These are phyloP conservation scores for Anoplius nigerrimus DNA, from an alignment of 2,888 invertebrate genomes.

Conservation along the genomic window DNA sequence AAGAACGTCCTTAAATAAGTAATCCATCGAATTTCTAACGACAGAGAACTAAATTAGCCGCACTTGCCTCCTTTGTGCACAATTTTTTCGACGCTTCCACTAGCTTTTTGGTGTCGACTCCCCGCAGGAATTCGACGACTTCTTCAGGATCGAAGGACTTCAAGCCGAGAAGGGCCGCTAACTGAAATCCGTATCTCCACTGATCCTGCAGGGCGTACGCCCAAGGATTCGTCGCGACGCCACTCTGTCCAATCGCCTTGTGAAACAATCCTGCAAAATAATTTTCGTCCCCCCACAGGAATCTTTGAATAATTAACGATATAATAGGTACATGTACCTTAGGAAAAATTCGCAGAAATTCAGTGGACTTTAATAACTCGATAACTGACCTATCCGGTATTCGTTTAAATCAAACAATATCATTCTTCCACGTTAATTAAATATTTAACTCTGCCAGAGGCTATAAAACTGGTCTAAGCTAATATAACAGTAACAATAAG, in stretches of 20 bases:
- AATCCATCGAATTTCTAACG: background rate
- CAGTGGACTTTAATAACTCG: too few relatives aligned
- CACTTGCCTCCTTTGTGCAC: conserved; percentile 34
- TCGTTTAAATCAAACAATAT: too few relatives aligned
- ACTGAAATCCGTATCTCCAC: conserved; percentile 34
- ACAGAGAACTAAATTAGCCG: too few relatives aligned
- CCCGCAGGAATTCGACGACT: conserved; percentile 59
- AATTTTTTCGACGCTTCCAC: conserved; percentile 39
- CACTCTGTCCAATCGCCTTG: conserved; percentile 67
- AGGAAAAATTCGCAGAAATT: too few relatives aligned
- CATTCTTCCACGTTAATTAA: too few relatives aligned
- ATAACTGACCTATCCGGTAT: too few relatives aligned
- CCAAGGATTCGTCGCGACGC: conserved; percentile 58
- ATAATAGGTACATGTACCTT: too few relatives aligned
- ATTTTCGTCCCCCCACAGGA: background rate
- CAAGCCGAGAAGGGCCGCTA: conserved; percentile 56
- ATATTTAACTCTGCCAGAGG: too few relatives aligned
- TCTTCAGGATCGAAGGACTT: conserved; percentile 51
- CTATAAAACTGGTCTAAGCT: too few relatives aligned
- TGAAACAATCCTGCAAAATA: conserved; percentile 65
- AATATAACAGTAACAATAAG: too few relatives aligned
- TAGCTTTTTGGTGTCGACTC: conserved; percentile 52
- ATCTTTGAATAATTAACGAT: background rate
- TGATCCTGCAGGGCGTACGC: conserved; percentile 38
- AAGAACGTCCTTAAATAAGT: background rate